Evolutionary conservation across 2,113 vertebrate genomes (phyloP).

Genomic region (Australoheros scitulus): DNA sequence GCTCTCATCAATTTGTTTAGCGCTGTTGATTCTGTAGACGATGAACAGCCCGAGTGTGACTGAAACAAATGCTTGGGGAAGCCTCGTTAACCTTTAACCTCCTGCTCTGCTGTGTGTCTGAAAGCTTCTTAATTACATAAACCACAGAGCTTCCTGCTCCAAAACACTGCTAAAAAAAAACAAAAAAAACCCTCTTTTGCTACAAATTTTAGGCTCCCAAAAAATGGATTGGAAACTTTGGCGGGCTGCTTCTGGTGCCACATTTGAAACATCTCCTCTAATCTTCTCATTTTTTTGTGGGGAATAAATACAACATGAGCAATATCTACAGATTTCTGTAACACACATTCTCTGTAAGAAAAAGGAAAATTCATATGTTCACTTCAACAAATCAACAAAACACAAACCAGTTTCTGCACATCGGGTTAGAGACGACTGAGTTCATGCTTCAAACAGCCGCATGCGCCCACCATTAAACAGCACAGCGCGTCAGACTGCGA

Average conservation of each 20-base stretch:
- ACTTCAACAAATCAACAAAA: not conserved
- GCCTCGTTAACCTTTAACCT: no score
- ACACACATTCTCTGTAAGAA: not conserved
- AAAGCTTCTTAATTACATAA: no score
- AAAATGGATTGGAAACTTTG: not conserved
- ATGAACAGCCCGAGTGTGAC: no score
- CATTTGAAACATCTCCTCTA: not conserved
- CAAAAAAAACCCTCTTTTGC: not conserved
- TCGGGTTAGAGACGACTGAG: not conserved
- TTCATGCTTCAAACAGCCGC: not conserved
- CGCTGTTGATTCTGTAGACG: no score
- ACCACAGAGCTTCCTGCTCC: not conserved
- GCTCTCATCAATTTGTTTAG: no score
- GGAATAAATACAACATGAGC: not conserved
- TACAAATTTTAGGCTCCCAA: not conserved
- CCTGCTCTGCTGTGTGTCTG: no score
- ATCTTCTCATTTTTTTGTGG: not conserved
- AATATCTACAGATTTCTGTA: not conserved
- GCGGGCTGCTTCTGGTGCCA: not conserved
- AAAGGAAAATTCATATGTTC: not conserved
- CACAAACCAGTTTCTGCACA: not conserved
- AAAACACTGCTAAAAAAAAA: not conserved
- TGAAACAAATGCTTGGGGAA: no score
- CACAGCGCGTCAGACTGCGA: not conserved
- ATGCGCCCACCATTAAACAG: slow-evolving; percentile 3